A percentile compares a stretch with the other conserved stretches of the same genome.
phyloP scores from a whole-genome alignment of 2,113 vertebrate genomes.

The Pedetes capensis region DNA sequence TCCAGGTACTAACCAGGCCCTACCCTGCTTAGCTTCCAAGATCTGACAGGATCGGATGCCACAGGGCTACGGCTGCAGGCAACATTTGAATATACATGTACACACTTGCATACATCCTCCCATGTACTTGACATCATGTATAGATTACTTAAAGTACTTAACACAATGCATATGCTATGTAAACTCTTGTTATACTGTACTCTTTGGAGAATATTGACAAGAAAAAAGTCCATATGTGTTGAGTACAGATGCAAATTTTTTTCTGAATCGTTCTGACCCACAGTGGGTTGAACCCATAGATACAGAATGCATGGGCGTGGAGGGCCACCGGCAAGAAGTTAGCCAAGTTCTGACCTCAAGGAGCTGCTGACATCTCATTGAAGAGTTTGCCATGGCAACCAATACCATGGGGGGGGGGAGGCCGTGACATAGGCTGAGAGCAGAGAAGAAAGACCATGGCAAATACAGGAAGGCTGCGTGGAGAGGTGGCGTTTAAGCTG shows the following conservation, averaged over 20 bases:
- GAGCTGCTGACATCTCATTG: not conserved
- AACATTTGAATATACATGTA: too few species aligned
- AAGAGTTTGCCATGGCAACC: not conserved
- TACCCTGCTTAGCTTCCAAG: too few species aligned
- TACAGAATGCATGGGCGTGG: fast-evolving
- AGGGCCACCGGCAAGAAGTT: not conserved
- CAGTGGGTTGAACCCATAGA: not conserved
- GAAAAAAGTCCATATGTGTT: not conserved
- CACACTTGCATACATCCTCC: too few species aligned
- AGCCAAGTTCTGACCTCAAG: not conserved
- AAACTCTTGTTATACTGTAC: not conserved
- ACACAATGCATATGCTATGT: too few species aligned
- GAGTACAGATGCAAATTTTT: not conserved
- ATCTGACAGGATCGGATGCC: too few species aligned
- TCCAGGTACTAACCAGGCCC: too few species aligned
- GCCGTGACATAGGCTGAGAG: not conserved
- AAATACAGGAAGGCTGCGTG: not conserved
- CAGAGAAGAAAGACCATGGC: not conserved
- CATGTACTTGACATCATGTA: not conserved
- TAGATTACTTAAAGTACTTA: not conserved
- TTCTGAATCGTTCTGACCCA: not conserved
- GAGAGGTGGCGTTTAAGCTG: not conserved
- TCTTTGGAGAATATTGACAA: not conserved
- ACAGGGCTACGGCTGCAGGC: too few species aligned
- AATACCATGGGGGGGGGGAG: fast-evolving